Base-by-base conservation (phyloP, 2,888 invertebrate species). In the Amblyjoppa proteus region DNA sequence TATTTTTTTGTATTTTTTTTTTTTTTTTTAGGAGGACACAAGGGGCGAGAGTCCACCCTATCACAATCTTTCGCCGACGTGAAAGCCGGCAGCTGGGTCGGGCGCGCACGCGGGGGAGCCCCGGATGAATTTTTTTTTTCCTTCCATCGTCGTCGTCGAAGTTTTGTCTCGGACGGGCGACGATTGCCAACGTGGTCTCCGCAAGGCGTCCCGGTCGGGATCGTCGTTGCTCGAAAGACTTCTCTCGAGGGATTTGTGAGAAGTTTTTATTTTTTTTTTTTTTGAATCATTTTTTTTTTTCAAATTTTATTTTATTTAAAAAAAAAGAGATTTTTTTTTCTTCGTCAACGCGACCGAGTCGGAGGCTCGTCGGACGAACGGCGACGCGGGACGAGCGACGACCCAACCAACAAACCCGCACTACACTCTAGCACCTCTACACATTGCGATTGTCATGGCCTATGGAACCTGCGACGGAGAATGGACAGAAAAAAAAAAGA, bases 371-470 rank as follows among this genome's bases (percentile, higher is more conserved):
- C 71, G 79, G 71, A 66, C 61, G 11, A 73, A 69, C 69, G 16
- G 64, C 81, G 80, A 76, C 70, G 73, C 58, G 53, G 79, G 75
- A 71, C 69, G 70, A 64, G 70, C 68, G 88, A 88, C 77, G 83
- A 81, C 88, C 86, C 84, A 85, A 88, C 81, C 88, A 86, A 87
- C 86, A 87, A 87, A 87, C 87, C 87, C 87, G 89, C 90, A 90
- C 91, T 90, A 88, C 90, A 93, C 92, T 92, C 90, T 91, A 93
- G 91, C 91, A 92, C 91, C 92, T 95, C 93, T 94, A 92, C 93
- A 93, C 95, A 95, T 95, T 95, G 95, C 95, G 96, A 96, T 95
- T 96, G 96, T 96, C 96, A 96, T 96, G 96, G 96, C 96, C 96
- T 96, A 95, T 96, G 96, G 95, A 96, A 96, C 95, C 96, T 96